Evolutionary conservation across 2,113 vertebrate species (phyloP).

Genomic region (Vidua macroura): DNA sequence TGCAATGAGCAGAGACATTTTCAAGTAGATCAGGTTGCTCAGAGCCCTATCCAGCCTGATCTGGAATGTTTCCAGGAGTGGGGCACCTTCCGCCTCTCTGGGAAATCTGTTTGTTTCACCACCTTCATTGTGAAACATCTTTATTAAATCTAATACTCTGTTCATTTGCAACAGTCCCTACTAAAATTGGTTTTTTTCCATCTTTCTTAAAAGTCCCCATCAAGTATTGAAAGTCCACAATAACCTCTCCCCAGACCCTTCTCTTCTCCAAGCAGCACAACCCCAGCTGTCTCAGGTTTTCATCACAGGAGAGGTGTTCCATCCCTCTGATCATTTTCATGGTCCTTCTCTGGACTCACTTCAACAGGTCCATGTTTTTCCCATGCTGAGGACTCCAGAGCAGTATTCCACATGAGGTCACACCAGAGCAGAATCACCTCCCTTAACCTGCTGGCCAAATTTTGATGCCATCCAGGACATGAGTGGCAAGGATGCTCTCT

Average conservation of each 20-base stretch:
- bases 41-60: background rate
- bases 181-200: background rate
- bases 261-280: background rate
- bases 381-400: background rate
- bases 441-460: background rate
- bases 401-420: background rate
- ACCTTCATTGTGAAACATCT: background rate
- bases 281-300: background rate
- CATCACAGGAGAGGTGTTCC: background rate
- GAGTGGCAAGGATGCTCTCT: background rate
- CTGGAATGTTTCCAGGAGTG: background rate
- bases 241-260: background rate
- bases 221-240: background rate
- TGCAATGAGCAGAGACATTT: background rate
- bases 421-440: background rate
- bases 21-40: background rate
- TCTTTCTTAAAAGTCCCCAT: background rate
- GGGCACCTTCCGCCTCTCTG: background rate
- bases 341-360: background rate
- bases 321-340: background rate
- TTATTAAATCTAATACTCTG: background rate
- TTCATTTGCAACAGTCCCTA: background rate
- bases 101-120: background rate
- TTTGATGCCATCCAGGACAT: background rate
- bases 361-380: background rate